Evolutionary conservation across 2,113 vertebrate species (phyloP), one percentile per base, ranked within the genome.

Genomic region (Anoura caudifer): DNA sequence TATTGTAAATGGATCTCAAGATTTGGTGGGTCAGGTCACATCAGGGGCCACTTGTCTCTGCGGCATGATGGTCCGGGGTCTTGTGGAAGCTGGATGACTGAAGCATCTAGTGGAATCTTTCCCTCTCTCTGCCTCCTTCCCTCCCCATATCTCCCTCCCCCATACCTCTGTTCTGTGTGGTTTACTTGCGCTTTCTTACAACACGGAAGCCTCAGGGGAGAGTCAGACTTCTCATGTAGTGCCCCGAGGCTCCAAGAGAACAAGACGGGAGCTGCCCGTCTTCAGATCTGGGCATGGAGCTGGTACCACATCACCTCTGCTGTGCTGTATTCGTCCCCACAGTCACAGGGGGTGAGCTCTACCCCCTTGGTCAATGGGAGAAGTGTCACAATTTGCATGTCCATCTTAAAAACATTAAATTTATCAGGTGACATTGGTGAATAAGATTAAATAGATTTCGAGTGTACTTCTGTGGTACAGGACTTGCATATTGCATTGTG

Each of bases 141-240:
- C 7, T 43, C 5, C 4, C 2, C 2, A 11, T 6, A 13, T 5
- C 36, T 54, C 3, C 36, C 16, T 26, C 10, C 31, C 22, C 12
- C 2, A 1, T 22, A 7, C 1, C 1, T 2, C 1, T 19, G 41
- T 5, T 84, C 6, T 15, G 15, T 22, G 31, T 54, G 54, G 1
- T 11, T 67, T 45, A 2, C 15, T 59, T 85, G 61, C 14, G 26
- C 6, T 80, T 84, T 84, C 45, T 90, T 16, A 43, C 28, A 83
- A 20, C 13, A 20, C 4, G 8, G 31, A 4, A 59, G 45, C 10
- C 11, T 77, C 15, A 43, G 20, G 22, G 8, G 33, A 38, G 33
- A n/a, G 31, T 28, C 56, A 86, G 17, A 84, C 11, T 83, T 82
- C 28, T 65, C 43, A 4, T 38, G 6, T 12, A 7, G 41, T 72